phyloP scores from a whole-genome alignment of 2,113 vertebrate genomes.

The Ascaphus truei region DNA sequence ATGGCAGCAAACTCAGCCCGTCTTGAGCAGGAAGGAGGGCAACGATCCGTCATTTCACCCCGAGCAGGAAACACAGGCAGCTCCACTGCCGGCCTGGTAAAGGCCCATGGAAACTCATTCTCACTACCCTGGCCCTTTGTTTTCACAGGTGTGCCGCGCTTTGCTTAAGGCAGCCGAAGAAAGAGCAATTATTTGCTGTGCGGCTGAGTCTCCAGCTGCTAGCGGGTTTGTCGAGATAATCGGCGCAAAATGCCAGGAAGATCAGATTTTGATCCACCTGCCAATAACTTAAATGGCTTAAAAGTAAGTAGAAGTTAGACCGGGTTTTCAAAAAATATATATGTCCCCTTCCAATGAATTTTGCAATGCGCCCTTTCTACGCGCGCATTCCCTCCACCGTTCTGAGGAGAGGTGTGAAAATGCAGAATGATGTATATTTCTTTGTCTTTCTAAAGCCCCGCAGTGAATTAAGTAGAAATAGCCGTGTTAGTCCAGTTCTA shows the following conservation, averaged over 20 bases:
- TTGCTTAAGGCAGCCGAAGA: background rate
- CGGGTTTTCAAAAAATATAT: too few species aligned
- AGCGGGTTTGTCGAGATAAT: background rate
- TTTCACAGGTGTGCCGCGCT: conserved; percentile 24
- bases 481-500: too few species aligned
- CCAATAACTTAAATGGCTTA: too few species aligned
- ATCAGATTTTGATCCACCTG: background rate
- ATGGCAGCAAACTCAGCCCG: conserved; percentile 1
- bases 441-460: too few species aligned
- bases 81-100: too few species aligned
- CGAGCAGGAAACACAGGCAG: conserved; percentile 10
- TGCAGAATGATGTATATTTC: too few species aligned
- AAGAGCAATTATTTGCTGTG: background rate
- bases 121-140: conserved; percentile 12
- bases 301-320: too few species aligned
- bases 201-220: background rate
- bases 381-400: too few species aligned
- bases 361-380: too few species aligned
- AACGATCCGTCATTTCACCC: conserved; percentile 9
- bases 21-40: conserved; percentile 17
- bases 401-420: too few species aligned
- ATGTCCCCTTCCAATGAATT: too few species aligned
- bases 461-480: too few species aligned
- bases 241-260: background rate
- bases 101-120: conserved; percentile 15